These are phyloP conservation scores for Drosophila trichaetosa DNA, from an alignment of 2,888 invertebrate species.

Conservation along the genomic window DNA sequence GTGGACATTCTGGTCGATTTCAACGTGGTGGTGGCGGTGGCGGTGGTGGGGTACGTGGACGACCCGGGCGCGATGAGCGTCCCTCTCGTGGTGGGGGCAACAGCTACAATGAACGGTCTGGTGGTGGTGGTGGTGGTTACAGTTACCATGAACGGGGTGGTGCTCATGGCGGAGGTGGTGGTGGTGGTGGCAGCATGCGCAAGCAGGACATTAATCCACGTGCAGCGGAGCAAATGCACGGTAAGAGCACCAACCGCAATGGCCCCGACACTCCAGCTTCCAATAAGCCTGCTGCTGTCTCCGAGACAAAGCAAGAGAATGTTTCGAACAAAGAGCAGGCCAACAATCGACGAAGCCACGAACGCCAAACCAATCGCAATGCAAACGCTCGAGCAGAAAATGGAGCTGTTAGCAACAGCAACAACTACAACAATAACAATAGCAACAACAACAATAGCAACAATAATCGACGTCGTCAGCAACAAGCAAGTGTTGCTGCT, in stretches of 20 bases:
- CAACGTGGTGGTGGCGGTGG: slow-evolving; percentile 19
- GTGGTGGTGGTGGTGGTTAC: slow-evolving; percentile 11
- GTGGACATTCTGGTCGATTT: slow-evolving; percentile 40
- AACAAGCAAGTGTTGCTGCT: slow-evolving; percentile 8
- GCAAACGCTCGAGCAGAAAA: slow-evolving; percentile 61
- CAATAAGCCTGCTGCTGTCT: slow-evolving; percentile 25
- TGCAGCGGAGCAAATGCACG: slow-evolving; percentile 28
- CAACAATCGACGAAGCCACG: slow-evolving; percentile 39
- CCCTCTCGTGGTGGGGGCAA: slow-evolving; percentile 31
- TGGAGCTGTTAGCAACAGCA: slow-evolving; percentile 37
- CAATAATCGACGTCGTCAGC: slow-evolving; percentile 47
- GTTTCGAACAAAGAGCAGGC: slow-evolving; percentile 35
- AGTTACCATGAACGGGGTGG: slow-evolving; percentile 10
- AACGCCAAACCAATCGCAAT: slow-evolving; percentile 47
- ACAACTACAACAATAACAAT: slow-evolving; percentile 6
- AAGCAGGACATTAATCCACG: slow-evolving; percentile 26
- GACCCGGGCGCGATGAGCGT: slow-evolving; percentile 53
- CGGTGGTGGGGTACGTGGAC: slow-evolving; percentile 46
- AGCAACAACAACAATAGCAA: slow-evolving; percentile 7
- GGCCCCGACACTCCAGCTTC: slow-evolving; percentile 39
- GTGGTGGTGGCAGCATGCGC: slow-evolving; percentile 30
- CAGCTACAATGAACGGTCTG: slow-evolving; percentile 33
- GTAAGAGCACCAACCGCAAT: slow-evolving; percentile 39
- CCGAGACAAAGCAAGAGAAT: slow-evolving; percentile 50
- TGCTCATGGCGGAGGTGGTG: slow-evolving; percentile 5